Conservation (phyloP, 2,888 invertebrate genomes). For the Alviniconcha strummeri region DNA sequence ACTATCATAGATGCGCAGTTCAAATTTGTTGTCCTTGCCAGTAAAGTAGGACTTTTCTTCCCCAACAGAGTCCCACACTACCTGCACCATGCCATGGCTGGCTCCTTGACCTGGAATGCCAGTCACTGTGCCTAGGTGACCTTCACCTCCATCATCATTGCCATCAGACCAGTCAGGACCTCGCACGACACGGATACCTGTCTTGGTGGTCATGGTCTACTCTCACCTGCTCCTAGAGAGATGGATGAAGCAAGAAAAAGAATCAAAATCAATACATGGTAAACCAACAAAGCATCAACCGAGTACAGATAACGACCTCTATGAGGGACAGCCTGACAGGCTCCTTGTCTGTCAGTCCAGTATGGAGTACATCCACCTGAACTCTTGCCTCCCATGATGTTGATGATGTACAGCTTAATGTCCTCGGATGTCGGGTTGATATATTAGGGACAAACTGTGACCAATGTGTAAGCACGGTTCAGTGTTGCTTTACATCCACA, state of each 20-base stretch:
- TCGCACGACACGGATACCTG: constrained; percentile 30
- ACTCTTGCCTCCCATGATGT: no score
- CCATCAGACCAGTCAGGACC: constrained; percentile 28
- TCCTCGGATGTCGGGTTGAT: no score
- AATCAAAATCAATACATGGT: no score
- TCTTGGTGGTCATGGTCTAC: constrained; percentile 15
- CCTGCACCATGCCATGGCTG: constrained; percentile 15
- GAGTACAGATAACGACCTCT: no score
- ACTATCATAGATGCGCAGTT: constrained; percentile 14
- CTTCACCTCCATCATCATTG: constrained; percentile 23
- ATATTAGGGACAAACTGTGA: no score
- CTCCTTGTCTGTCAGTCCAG: no score
- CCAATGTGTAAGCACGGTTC: no score
- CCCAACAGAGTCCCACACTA: constrained; percentile 21
- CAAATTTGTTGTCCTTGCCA: constrained; percentile 19
- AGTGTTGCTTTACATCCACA: no score
- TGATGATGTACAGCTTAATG: no score
- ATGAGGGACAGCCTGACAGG: no score
- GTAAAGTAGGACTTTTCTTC: constrained; percentile 26
- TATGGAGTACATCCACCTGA: no score
- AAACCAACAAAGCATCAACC: no score
- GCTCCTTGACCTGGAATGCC: constrained; percentile 3
- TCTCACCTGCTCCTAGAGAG: neutral
- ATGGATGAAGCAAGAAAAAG: neutral
- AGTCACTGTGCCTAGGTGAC: constrained; percentile 23